A percentile compares a stretch with the other conserved stretches of the same genome.
phyloP scores from a whole-genome alignment of 2,888 invertebrate species.

The Aethes cnicana region DNA sequence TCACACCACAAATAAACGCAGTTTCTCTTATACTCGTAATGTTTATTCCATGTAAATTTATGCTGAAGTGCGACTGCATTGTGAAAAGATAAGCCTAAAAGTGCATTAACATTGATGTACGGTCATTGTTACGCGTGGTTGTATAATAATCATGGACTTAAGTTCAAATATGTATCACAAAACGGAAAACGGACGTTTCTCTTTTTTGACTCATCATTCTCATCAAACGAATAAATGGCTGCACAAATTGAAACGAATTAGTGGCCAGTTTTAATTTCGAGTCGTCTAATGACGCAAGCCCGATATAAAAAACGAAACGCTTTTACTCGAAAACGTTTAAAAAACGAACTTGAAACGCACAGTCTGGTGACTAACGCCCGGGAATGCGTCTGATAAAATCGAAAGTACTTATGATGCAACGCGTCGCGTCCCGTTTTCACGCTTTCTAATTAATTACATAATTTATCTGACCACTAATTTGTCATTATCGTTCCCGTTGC shows the following conservation, averaged over 20 bases:
- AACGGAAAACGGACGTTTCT: too few relatives aligned
- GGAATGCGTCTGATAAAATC: slow-evolving; percentile 37
- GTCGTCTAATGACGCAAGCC: neutral
- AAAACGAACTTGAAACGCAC: too few relatives aligned
- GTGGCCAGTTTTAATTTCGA: slow-evolving; percentile 2
- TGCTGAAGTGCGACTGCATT: slow-evolving; percentile 38
- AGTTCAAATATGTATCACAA: too few relatives aligned
- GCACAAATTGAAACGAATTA: slow-evolving; percentile 1
- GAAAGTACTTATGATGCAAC: slow-evolving; percentile 22
- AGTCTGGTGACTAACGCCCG: slow-evolving; percentile 33
- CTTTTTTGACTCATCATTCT: too few relatives aligned
- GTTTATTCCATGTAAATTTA: slow-evolving; percentile 41
- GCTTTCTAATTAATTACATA: slow-evolving; percentile 55
- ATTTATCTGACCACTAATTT: slow-evolving; percentile 32
- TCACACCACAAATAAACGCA: neutral
- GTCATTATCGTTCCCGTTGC: too few relatives aligned
- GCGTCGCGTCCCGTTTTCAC: slow-evolving; percentile 39
- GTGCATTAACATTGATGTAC: slow-evolving; percentile 40
- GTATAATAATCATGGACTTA: too few relatives aligned
- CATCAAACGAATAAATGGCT: neutral
- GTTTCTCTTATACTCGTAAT: slow-evolving; percentile 1
- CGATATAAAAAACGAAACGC: slow-evolving; percentile 12
- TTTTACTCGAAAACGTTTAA: slow-evolving; percentile 22
- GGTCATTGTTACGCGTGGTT: slow-evolving; percentile 37
- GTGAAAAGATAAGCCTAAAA: slow-evolving; percentile 36